Evolutionary conservation across 2,113 vertebrate genomes (phyloP).

Genomic region (Holacanthus passer): DNA sequence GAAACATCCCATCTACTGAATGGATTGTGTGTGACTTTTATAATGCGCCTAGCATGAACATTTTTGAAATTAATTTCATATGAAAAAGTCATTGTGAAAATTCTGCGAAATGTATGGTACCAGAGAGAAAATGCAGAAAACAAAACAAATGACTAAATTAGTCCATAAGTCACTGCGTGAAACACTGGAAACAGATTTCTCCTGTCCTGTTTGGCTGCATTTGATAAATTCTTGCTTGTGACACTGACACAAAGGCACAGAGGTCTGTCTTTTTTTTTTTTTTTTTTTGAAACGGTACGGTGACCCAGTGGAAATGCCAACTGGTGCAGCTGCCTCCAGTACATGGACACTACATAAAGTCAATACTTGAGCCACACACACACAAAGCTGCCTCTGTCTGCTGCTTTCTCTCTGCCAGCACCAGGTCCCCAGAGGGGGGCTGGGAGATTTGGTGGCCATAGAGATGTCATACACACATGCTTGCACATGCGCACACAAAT

Average conservation of each 20-base stretch:
- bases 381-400: constrained; percentile 60
- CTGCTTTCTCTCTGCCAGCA: constrained; percentile 23
- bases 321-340: constrained; percentile 60
- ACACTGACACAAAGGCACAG: constrained; percentile 36
- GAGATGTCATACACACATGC: constrained; percentile 46
- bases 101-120: no score
- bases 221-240: constrained; percentile 22
- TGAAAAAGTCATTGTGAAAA: no score
- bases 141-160: background rate
- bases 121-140: no score
- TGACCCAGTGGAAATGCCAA: constrained; percentile 40
- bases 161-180: constrained; percentile 14
- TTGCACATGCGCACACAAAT: constrained; percentile 12
- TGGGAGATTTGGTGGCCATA: constrained; percentile 33
- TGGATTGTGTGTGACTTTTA: no score
- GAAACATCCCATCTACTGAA: background rate
- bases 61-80: no score
- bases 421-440: background rate
- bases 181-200: constrained; percentile 16
- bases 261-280: constrained; percentile 26
- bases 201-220: constrained; percentile 31
- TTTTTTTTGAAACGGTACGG: background rate
- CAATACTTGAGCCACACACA: constrained; percentile 44
- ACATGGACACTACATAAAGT: constrained; percentile 49
- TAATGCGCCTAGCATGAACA: no score